phyloP scores from a whole-genome alignment of 1,140 invertebrate species.

The Zeugodacus cucurbitae region DNA sequence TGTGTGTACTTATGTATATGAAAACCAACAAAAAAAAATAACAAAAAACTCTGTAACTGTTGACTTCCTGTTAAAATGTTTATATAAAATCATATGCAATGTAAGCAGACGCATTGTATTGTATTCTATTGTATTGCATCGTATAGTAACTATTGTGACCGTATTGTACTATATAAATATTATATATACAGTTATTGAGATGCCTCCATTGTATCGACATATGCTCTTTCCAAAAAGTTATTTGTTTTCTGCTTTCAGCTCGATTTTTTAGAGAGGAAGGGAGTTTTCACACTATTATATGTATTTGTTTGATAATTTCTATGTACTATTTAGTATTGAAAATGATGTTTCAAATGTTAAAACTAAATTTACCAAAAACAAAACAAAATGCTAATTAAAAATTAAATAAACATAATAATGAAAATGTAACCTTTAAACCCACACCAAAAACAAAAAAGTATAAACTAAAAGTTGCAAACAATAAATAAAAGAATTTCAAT shows the following conservation, averaged over 20 bases:
- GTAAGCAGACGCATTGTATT: not conserved
- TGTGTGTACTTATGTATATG: not conserved
- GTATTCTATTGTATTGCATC: not conserved
- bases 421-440: not conserved
- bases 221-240: not conserved
- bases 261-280: not conserved
- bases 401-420: not conserved
- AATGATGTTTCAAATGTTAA: not conserved
- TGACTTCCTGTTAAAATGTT: conserved; percentile 61
- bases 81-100: conserved; percentile 40
- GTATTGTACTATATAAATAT: not conserved
- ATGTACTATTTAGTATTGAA: not conserved
- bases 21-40: not conserved
- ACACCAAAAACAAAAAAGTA: not conserved
- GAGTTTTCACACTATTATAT: not conserved
- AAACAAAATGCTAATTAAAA: not conserved
- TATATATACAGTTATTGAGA: not conserved
- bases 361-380: not conserved
- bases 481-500: not conserved
- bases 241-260: conserved; percentile 18
- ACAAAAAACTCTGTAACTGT: conserved; percentile 47
- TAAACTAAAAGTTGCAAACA: not conserved
- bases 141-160: not conserved
- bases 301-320: not conserved
- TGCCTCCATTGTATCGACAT: not conserved